Base-by-base conservation (phyloP, 1,140 invertebrate genomes). In the Mya arenaria region DNA sequence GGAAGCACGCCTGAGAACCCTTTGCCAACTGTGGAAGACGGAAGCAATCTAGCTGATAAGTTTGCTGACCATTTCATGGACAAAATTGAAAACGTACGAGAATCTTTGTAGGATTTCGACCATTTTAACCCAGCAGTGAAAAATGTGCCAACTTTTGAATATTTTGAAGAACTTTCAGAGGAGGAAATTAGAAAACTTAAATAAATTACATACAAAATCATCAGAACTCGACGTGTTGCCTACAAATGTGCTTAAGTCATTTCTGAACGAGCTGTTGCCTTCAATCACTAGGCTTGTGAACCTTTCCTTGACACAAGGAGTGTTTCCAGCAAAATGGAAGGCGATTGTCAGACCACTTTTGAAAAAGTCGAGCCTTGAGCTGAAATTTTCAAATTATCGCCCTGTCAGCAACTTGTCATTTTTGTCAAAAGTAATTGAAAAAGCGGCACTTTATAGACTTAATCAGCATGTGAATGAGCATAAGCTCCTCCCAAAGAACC, bases 61-160 rank as follows among this genome's bases (percentile, higher is more conserved):
- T 83, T 83, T 73, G 72, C 44, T 1, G 63, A 83, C 62, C 37
- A 73, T 60, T 83, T 83, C 52, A 69, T 83, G 81, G 32, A 23
- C 32, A 75, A 75, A 36, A 82, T 82, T 28, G 6, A 73, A 19
- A 66, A 55, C 8, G 36, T 71, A n/a, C 37, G 79, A 25, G 68
- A 73, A 17, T 56, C 37, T 34, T 37, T 82, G 4, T 37, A 72
- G 58, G 37, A 73, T 48, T 55, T 25, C 48, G 32, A 63, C 17
- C 62, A 69, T 13, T 71, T 23, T 36, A 32, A 72, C 44, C 36
- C 66, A 8, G 15, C 25, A 13, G 0, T 25, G 4, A 73, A 66
- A 48, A 39, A 65, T 23, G 71, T 82, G 32, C 44, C 52, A 34
- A 6, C 19, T 32, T 82, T 82, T 41, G 32, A 48, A 32, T 19